These are phyloP conservation scores for Xenops minutus DNA, from an alignment of 2,797 vertebrate species.

Conservation along the genomic window DNA sequence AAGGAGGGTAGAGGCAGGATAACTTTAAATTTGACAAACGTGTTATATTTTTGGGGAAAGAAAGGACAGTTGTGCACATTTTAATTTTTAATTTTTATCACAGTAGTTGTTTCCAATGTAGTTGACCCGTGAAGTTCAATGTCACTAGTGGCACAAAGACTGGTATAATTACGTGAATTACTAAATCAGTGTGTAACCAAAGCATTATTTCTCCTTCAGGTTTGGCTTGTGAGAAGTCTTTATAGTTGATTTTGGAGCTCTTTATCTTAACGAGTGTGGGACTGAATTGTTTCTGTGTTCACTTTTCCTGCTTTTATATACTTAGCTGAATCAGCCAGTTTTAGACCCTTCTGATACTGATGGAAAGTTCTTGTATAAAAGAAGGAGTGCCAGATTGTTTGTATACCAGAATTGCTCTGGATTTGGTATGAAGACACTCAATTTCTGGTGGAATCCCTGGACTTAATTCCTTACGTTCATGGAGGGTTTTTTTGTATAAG, in stretches of 20 bases:
- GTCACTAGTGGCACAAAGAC: background rate
- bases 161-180: background rate
- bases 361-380: background rate
- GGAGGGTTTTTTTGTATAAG: background rate
- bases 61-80: background rate
- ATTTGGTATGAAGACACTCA: background rate
- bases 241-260: background rate
- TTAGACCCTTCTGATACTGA: background rate
- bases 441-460: background rate
- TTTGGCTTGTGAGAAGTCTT: background rate
- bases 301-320: background rate
- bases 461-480: background rate
- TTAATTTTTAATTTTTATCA: background rate
- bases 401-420: background rate
- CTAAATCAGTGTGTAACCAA: background rate
- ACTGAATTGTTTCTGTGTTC: background rate
- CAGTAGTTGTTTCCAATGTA: background rate
- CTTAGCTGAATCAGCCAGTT: background rate
- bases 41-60: background rate
- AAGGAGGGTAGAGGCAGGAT: background rate
- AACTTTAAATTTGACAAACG: background rate
- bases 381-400: background rate
- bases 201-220: background rate
- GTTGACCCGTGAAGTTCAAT: background rate
- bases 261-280: background rate